These are phyloP conservation scores for Pristionchus mayeri DNA, from an alignment of 2,888 invertebrate genomes.

Conservation along the genomic window DNA sequence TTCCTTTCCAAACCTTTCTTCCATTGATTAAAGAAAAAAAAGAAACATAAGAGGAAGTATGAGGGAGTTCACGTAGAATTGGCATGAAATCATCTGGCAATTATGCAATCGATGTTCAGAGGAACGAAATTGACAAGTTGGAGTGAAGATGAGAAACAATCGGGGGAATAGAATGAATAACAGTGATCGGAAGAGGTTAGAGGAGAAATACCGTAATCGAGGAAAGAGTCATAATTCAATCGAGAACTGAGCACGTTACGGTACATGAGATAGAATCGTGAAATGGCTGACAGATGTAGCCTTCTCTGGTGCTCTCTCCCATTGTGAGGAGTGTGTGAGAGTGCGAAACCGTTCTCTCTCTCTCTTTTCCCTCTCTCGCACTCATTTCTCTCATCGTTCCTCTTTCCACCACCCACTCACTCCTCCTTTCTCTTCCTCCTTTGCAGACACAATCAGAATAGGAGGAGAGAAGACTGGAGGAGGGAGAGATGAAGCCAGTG, in stretches of 20 bases:
- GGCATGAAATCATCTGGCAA: neutral
- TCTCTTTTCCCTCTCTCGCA: no score
- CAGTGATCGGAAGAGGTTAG: neutral
- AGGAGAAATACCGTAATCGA: neutral
- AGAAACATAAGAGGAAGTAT: neutral
- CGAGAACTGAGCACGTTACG: neutral
- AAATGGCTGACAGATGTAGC: slow-evolving; percentile 5
- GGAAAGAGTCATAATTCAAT: neutral
- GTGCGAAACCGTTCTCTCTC: slow-evolving; percentile 7
- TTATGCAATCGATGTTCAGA: neutral
- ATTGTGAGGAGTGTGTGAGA: neutral
- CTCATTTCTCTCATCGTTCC: neutral
- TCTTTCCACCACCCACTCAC: neutral
- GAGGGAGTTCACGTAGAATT: neutral
- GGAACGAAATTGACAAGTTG: neutral
- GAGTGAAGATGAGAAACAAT: slow-evolving; percentile 19
- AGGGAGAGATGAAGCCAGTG: no score
- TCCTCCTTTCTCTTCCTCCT: neutral
- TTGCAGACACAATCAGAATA: no score
- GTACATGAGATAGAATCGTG: neutral
- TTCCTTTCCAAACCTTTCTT: neutral
- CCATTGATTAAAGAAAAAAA: neutral
- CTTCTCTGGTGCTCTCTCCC: neutral
- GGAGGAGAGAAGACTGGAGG: no score
- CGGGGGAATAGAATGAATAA: neutral